Base-by-base conservation (phyloP, 2,113 vertebrate genomes). In the Donacobius atricapilla region DNA sequence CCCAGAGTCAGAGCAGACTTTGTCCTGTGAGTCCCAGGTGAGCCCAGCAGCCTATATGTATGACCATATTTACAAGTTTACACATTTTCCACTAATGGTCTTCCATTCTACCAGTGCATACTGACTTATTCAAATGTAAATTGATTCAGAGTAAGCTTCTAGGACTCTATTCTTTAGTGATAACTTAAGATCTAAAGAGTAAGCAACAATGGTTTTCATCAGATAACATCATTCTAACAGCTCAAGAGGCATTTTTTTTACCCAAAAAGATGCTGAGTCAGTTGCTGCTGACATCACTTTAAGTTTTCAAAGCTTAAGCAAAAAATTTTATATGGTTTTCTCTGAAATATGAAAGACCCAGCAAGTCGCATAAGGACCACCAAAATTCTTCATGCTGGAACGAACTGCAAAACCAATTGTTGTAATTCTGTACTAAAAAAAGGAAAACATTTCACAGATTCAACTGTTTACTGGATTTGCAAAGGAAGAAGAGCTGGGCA, bases 391-490 rank as follows among this genome's bases (percentile, higher is more conserved):
- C 28, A 57, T 21, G 15, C 3, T 58, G 28, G 20, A 50, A 9
- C 3, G 1, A 84, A 15, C 6, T 33, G 56, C 3, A 64, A 35
- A 69, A 45, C 6, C 27, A 50, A 54, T 7, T 3, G 0, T 3
- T 33, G 53, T 1, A 73, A 45, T 65, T 61, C 13, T 51, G 13
- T 44, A 39, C 7, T 22, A 70, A 71, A 75, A 60, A 89, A 75
- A 16, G 7, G 21, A 75, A 93, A 78, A 39, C 1, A 21, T 35
- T 27, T 58, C 33, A 71, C 8, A 47, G 24, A 47, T 30, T 54
- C 28, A 72, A 73, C 6, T 65, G 17, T 1, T 48, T 18, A 58
- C 15, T 19, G 45, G 22, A 51, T 33, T 54, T 75, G 9, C 17
- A 63, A 68, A 78, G 35, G 6, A 63, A 54, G 16, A 54, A 42